Evolutionary conservation across 1,140 invertebrate species (phyloP).

Genomic region (Plutomurus gul): DNA sequence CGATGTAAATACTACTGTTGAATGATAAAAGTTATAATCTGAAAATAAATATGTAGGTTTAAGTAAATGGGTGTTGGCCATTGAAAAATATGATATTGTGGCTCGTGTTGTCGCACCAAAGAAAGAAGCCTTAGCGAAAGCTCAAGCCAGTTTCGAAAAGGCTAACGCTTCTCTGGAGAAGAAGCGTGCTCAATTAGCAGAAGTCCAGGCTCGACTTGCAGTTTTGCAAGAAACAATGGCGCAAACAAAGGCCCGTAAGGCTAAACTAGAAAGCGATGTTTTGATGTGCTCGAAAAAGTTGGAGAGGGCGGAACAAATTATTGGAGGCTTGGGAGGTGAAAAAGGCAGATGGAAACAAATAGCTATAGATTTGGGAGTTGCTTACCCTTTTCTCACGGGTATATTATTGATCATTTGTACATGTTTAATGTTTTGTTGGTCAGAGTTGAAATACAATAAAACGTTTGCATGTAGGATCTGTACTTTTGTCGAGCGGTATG

Average conservation of each 20-base stretch:
- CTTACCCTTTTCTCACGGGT: constrained; percentile 62
- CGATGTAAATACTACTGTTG: too few species aligned
- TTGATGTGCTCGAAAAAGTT: constrained; percentile 86
- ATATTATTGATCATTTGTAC: constrained; percentile 55
- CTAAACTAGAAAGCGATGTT: constrained; percentile 78
- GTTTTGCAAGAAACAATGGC: constrained; percentile 69
- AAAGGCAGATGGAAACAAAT: constrained; percentile 79
- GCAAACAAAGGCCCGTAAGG: constrained; percentile 57
- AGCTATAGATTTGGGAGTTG: constrained; percentile 73
- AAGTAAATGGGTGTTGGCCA: constrained; percentile 88
- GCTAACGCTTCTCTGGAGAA: constrained; percentile 66
- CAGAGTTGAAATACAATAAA: too few species aligned
- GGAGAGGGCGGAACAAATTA: constrained; percentile 88
- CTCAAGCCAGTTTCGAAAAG: constrained; percentile 73
- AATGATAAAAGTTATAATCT: too few species aligned
- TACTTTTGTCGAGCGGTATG: constrained; percentile 83
- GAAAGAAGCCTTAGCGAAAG: constrained; percentile 75
- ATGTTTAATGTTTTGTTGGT: too few species aligned
- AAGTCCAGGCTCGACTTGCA: constrained; percentile 72
- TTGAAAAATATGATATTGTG: constrained; percentile 91
- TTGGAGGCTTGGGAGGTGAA: constrained; percentile 82
- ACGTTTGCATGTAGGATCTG: constrained; percentile 69
- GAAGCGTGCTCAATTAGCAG: constrained; percentile 76
- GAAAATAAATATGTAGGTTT: constrained; percentile 62
- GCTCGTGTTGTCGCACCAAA: constrained; percentile 86